A percentile compares a stretch with the other conserved stretches of the same genome.
Evolutionary conservation across 2,888 invertebrate genomes (phyloP).

Genomic region (Platypus cylindrus): DNA sequence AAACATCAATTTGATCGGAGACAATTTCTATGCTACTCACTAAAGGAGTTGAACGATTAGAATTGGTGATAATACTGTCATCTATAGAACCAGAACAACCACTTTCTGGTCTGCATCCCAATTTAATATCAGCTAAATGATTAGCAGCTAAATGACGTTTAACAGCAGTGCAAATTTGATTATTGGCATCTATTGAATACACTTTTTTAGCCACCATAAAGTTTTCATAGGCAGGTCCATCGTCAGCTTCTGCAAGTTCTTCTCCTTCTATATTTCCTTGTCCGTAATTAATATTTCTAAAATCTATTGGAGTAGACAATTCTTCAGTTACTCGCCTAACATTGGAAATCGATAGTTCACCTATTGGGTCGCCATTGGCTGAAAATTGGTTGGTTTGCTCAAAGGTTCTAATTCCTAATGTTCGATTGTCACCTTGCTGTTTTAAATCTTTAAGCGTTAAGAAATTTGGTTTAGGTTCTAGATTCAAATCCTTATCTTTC

Average conservation of each 20-base stretch:
- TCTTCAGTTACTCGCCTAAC: conserved; percentile 64
- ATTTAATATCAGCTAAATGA: conserved; percentile 22
- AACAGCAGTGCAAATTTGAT: conserved; percentile 4
- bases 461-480: conserved; percentile 18
- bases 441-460: conserved; percentile 15
- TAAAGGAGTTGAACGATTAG: conserved; percentile 27
- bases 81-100: conserved; percentile 28
- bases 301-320: conserved; percentile 37
- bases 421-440: conserved; percentile 2
- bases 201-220: conserved; percentile 19
- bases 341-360: conserved; percentile 26
- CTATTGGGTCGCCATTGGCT: conserved; percentile 37
- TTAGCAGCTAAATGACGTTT: conserved; percentile 9
- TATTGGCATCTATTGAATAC: conserved; percentile 1
- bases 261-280: conserved; percentile 8
- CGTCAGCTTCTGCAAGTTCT: conserved; percentile 4
- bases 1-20: conserved; percentile 14
- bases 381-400: conserved; percentile 19
- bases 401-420: conserved; percentile 10
- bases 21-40: conserved; percentile 22
- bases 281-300: conserved; percentile 11
- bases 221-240: conserved; percentile 28
- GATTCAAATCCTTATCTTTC: conserved; percentile 13
- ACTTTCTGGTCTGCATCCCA: conserved; percentile 26
- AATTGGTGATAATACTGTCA: conserved; percentile 25